phyloP scores from a whole-genome alignment of 1,140 invertebrate genomes.

The Ceratitis capitata region DNA sequence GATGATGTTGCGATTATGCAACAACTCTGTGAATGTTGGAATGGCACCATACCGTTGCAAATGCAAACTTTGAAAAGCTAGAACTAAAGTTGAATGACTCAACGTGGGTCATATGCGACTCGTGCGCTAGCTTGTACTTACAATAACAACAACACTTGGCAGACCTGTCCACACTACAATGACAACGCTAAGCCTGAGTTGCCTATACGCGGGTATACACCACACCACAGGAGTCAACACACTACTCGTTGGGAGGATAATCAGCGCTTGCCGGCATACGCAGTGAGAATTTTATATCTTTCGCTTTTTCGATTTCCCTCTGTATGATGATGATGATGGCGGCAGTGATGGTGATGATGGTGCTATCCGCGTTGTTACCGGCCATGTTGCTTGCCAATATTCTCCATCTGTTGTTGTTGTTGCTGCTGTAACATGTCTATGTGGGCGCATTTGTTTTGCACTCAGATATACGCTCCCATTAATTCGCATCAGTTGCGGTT shows the following conservation, averaged over 20 bases:
- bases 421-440: neutral
- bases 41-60: neutral
- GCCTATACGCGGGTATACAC: too few species aligned
- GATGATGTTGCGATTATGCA: neutral
- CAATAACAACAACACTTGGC: neutral
- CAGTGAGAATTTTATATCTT: neutral
- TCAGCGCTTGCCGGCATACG: neutral
- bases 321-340: neutral
- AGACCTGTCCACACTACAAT: neutral
- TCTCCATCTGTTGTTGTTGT: too few species aligned
- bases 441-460: neutral
- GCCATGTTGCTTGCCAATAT: neutral
- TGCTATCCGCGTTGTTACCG: neutral
- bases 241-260: neutral
- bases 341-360: neutral
- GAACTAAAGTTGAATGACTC: neutral
- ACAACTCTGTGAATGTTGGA: neutral
- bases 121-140: neutral
- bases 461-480: neutral
- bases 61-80: neutral
- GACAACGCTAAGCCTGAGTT: too few species aligned
- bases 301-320: neutral
- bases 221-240: neutral
- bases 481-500: slow-evolving; percentile 14
- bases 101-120: neutral